Percentiles rank a stretch among this genome's conserved stretches.
phyloP scores from a whole-genome alignment of 2,888 invertebrate species.

The Julus scandinavius region DNA sequence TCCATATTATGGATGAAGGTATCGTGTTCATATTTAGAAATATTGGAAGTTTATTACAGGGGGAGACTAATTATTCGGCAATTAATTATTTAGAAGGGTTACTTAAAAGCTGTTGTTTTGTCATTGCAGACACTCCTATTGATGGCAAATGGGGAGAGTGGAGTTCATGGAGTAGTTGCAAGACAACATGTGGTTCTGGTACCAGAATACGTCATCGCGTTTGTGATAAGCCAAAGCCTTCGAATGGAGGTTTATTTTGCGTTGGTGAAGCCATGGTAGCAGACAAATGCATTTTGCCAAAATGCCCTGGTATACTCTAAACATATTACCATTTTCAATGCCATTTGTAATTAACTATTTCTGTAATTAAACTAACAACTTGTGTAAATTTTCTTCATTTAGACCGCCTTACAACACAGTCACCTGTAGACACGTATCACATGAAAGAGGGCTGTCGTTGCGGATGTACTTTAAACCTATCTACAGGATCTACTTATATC shows the following conservation, averaged over 20 bases:
- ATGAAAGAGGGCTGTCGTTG: slow-evolving; percentile 38
- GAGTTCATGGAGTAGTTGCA: slow-evolving; percentile 68
- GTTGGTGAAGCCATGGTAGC: slow-evolving; percentile 65
- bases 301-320: slow-evolving; percentile 64
- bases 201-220: slow-evolving; percentile 65
- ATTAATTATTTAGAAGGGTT: no score
- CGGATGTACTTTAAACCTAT: slow-evolving; percentile 47
- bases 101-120: neutral
- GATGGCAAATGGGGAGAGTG: slow-evolving; percentile 66
- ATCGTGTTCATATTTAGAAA: no score
- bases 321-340: neutral
- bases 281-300: slow-evolving; percentile 65
- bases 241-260: slow-evolving; percentile 66
- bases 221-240: slow-evolving; percentile 67
- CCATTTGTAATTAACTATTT: neutral
- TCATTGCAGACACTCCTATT: slow-evolving; percentile 1
- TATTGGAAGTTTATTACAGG: no score
- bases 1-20: no score
- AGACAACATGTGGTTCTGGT: slow-evolving; percentile 67
- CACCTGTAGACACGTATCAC: slow-evolving; percentile 31
- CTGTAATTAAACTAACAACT: neutral
- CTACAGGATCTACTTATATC: neutral
- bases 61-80: no score
- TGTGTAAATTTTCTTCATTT: neutral
- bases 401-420: slow-evolving; percentile 37